Evolutionary conservation across 2,797 vertebrate genomes (phyloP).

Genomic region (Tokudaia tokunoshimensis): DNA sequence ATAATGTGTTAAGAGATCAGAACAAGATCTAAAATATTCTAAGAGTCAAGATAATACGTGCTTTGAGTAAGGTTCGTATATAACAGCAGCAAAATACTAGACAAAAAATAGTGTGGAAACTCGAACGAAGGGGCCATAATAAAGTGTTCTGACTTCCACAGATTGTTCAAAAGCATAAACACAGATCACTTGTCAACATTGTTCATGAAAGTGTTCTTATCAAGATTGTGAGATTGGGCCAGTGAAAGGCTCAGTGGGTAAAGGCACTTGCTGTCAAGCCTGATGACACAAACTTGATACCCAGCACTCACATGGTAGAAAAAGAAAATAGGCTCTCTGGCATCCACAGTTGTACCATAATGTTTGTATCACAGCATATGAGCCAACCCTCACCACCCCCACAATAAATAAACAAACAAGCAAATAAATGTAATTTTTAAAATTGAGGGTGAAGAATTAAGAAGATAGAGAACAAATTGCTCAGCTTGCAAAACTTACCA

Average conservation of each 20-base stretch:
- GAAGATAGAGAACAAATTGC: conserved; percentile 1
- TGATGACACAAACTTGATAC: too few relatives aligned
- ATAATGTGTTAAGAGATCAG: neutral
- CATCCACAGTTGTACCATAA: neutral
- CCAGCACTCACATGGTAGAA: neutral
- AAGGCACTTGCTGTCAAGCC: neutral
- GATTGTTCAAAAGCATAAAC: neutral
- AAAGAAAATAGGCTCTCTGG: neutral
- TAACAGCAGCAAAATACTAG: neutral
- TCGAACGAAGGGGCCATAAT: neutral
- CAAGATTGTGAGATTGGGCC: neutral
- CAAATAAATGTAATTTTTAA: neutral
- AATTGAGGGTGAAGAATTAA: neutral
- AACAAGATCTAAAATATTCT: conserved; percentile 46
- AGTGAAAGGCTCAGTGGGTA: neutral
- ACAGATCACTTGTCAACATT: neutral
- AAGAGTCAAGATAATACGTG: neutral
- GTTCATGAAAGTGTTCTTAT: neutral
- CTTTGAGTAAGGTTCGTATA: neutral
- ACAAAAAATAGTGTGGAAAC: conserved; percentile 16
- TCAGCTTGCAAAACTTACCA: neutral
- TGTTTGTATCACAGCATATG: neutral
- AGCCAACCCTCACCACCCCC: too few relatives aligned
- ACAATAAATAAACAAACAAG: neutral
- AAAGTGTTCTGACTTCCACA: neutral